Percentiles rank a stretch among this genome's conserved stretches.
These are phyloP conservation scores for Erebia palarica DNA, from an alignment of 2,888 invertebrate genomes.

Conservation along the genomic window DNA sequence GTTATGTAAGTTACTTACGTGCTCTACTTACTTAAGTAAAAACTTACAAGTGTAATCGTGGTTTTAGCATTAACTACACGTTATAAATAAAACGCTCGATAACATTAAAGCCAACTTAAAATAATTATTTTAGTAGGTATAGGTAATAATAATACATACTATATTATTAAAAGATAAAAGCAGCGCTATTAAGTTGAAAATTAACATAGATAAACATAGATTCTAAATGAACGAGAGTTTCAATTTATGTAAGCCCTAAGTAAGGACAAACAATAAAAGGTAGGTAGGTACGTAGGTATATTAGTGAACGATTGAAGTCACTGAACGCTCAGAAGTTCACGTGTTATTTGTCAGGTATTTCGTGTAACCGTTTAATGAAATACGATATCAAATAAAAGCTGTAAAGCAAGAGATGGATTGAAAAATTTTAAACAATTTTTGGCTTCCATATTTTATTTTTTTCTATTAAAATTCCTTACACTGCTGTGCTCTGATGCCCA, in stretches of 20 bases:
- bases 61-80: no score
- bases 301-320: neutral
- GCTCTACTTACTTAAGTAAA: no score
- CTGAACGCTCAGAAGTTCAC: neutral
- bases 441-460: neutral
- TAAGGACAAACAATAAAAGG: neutral
- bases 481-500: neutral
- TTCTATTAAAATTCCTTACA: neutral
- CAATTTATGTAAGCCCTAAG: slow-evolving; percentile 8
- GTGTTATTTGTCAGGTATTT: neutral
- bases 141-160: no score
- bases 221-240: slow-evolving; percentile 12
- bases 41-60: no score
- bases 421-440: neutral
- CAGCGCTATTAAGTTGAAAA: neutral
- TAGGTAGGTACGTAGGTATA: neutral
- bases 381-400: neutral
- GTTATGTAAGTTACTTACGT: no score
- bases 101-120: no score
- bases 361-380: neutral
- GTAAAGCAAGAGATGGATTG: neutral
- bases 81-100: no score
- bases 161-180: neutral
- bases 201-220: neutral
- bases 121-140: no score